A percentile compares a stretch with the other conserved stretches of the same genome.
phyloP scores from a whole-genome alignment of 2,113 vertebrate species.

The Pardalotus punctatus region DNA sequence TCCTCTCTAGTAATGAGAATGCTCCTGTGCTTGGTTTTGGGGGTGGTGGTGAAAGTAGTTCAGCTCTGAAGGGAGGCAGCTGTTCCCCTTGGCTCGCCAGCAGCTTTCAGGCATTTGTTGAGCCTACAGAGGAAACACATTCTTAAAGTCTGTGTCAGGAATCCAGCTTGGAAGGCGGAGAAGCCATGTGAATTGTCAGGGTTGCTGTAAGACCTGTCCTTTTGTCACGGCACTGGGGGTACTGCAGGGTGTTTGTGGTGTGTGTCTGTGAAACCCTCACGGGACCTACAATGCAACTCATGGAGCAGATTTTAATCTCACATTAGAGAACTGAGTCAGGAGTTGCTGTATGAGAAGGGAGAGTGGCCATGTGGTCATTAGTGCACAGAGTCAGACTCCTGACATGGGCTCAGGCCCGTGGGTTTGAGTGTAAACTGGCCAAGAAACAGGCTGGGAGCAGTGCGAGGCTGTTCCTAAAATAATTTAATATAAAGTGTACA shows the following conservation, averaged over 20 bases:
- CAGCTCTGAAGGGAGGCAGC: slow-evolving; percentile 34
- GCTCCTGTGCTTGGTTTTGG: background rate
- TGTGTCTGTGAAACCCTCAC: background rate
- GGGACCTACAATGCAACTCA: background rate
- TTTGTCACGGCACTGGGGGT: background rate
- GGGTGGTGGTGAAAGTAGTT: slow-evolving; percentile 37
- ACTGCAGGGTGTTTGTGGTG: background rate
- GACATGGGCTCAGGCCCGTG: accelerated
- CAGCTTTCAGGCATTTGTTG: background rate
- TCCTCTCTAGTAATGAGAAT: background rate
- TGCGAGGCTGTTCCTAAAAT: background rate
- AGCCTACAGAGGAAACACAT: slow-evolving; percentile 40
- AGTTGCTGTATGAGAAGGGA: background rate
- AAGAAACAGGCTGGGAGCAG: background rate
- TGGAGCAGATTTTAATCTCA: background rate
- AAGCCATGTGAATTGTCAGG: background rate
- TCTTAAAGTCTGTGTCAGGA: slow-evolving; percentile 27
- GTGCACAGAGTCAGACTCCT: background rate
- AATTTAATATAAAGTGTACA: background rate
- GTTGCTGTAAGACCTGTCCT: background rate
- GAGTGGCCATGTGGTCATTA: background rate
- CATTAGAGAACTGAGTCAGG: background rate
- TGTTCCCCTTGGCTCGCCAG: slow-evolving; percentile 36
- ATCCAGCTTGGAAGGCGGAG: background rate
- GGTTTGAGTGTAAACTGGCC: background rate